Evolutionary conservation across 2,797 vertebrate species (phyloP).

Genomic region (Anniella stebbinsi): DNA sequence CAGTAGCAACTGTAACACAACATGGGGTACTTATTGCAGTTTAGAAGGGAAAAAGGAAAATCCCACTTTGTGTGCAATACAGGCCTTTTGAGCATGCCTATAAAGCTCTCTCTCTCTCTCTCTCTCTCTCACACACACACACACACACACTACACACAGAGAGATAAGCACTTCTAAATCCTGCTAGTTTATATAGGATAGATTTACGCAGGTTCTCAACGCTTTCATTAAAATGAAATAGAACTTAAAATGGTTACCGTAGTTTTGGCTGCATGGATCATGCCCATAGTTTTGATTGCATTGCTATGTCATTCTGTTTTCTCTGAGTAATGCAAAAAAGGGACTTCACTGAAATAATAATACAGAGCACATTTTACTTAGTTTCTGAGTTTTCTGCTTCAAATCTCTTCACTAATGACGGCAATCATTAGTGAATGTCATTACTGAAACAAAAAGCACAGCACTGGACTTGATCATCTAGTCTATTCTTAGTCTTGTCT

Average conservation of each 20-base stretch:
- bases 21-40: too few relatives aligned
- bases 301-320: background rate
- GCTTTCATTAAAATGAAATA: background rate
- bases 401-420: background rate
- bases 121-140: too few relatives aligned
- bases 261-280: background rate
- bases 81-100: too few relatives aligned
- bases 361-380: background rate
- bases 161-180: background rate
- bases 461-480: too few relatives aligned
- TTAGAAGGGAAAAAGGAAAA: too few relatives aligned
- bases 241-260: background rate
- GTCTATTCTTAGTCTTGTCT: background rate
- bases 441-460: background rate
- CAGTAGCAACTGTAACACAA: too few relatives aligned
- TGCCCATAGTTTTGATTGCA: background rate
- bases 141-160: too few relatives aligned
- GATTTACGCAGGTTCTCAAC: background rate
- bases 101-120: background rate
- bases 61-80: too few relatives aligned
- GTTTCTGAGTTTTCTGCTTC: background rate
- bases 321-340: background rate
- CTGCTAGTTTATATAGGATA: background rate
- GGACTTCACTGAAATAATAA: background rate
- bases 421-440: background rate